phyloP scores from a whole-genome alignment of 2,797 vertebrate species.

The Rhinoraja longicauda region DNA sequence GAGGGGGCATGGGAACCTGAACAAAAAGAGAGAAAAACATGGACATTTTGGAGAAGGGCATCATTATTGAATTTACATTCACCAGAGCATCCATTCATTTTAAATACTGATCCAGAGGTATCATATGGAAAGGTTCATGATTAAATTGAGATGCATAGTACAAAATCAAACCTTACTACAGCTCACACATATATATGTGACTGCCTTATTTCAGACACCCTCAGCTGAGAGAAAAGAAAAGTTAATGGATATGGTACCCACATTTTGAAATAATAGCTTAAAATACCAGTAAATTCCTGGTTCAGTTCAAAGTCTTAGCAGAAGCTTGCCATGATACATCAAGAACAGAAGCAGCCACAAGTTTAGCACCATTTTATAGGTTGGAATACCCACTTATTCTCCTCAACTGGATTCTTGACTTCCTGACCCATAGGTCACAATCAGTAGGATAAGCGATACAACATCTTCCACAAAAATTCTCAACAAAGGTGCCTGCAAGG shows the following conservation, averaged over 20 bases:
- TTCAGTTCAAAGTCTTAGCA: background rate
- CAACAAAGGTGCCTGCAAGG: too few species aligned
- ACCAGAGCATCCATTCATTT: background rate
- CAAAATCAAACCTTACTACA: background rate
- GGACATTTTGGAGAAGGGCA: background rate
- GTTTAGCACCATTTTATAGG: background rate
- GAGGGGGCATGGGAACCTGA: constrained; percentile 42
- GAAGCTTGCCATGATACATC: background rate
- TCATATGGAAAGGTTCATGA: background rate
- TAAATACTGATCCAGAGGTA: background rate
- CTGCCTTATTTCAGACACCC: too few species aligned
- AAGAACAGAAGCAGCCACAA: background rate
- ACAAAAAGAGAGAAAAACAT: background rate
- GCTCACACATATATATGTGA: background rate
- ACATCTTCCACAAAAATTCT: too few species aligned
- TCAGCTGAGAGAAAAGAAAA: background rate
- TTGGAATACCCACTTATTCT: background rate
- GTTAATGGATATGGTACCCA: background rate
- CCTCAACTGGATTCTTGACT: too few species aligned
- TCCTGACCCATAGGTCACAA: too few species aligned
- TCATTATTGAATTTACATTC: background rate
- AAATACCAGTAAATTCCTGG: background rate
- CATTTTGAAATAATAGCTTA: background rate
- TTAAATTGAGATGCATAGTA: background rate
- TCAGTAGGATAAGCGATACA: too few species aligned